A percentile compares a stretch with the other conserved stretches of the same genome.
Evolutionary conservation across 2,888 invertebrate genomes (phyloP).

Genomic region (Callimorpha dominula): DNA sequence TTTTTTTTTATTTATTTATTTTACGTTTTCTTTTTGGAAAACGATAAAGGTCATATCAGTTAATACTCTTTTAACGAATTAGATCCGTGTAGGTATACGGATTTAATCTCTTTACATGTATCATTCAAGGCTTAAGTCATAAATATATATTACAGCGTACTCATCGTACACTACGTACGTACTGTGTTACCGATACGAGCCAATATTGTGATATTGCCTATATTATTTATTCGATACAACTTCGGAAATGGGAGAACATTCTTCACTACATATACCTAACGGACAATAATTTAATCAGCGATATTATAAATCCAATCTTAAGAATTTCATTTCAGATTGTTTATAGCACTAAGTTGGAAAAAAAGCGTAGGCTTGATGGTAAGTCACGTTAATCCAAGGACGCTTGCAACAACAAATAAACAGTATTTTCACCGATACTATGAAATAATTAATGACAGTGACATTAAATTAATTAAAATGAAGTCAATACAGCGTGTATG

Average conservation of each 20-base stretch:
- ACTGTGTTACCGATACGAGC: constrained; percentile 7
- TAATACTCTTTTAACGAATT: background rate
- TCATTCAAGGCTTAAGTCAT: background rate
- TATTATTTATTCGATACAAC: too few relatives aligned
- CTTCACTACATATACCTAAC: background rate
- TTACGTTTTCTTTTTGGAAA: too few relatives aligned
- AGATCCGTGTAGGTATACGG: background rate
- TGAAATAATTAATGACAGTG: too few relatives aligned
- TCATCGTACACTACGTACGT: background rate
- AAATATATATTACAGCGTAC: background rate
- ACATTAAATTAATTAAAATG: too few relatives aligned
- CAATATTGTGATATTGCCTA: constrained; percentile 21
- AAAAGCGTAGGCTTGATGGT: too few relatives aligned
- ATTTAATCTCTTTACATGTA: background rate
- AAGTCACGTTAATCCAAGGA: too few relatives aligned
- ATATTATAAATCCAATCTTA: background rate
- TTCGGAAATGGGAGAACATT: background rate
- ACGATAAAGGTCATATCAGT: too few relatives aligned
- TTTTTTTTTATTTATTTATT: too few relatives aligned
- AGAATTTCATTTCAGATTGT: background rate
- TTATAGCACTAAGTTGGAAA: too few relatives aligned
- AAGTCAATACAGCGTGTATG: too few relatives aligned
- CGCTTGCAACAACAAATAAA: too few relatives aligned
- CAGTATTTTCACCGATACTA: too few relatives aligned
- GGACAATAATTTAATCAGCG: background rate